Conservation (phyloP, 2,888 invertebrate species). For the Cotesia congregata region DNA sequence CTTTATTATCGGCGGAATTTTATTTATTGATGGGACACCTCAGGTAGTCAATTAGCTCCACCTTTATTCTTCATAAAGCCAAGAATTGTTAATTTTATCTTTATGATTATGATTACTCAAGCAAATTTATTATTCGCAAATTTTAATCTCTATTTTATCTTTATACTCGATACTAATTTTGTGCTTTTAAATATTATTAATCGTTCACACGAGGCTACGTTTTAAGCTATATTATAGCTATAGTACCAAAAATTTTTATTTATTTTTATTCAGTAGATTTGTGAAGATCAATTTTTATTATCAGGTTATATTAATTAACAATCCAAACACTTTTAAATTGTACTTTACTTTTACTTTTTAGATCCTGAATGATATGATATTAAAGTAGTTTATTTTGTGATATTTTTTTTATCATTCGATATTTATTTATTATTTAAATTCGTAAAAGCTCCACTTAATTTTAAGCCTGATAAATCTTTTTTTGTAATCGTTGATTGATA, state of each 20-base stretch:
- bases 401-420: not conserved
- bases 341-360: constrained; percentile 25
- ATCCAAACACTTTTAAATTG: constrained; percentile 48
- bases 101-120: not conserved
- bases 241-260: not conserved
- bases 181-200: not conserved
- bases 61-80: constrained; percentile 10
- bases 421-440: not conserved
- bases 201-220: constrained; percentile 14
- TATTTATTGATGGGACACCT: constrained; percentile 29
- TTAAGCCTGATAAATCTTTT: not conserved
- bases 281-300: constrained; percentile 6
- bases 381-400: constrained; percentile 5
- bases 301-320: constrained; percentile 16
- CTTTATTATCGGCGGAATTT: constrained; percentile 12
- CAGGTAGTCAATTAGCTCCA: constrained; percentile 27
- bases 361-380: constrained; percentile 46
- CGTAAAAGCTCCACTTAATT: not conserved
- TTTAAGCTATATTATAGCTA: constrained; percentile 1
- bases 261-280: not conserved
- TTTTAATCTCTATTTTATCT: not conserved
- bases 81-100: constrained; percentile 8
- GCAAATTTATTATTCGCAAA: not conserved
- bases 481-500: not conserved
- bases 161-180: not conserved